Percentiles rank a stretch among this genome's conserved stretches.
Evolutionary conservation across 2,888 invertebrate species (phyloP).

Genomic region (Sinohyriopsis cumingii): DNA sequence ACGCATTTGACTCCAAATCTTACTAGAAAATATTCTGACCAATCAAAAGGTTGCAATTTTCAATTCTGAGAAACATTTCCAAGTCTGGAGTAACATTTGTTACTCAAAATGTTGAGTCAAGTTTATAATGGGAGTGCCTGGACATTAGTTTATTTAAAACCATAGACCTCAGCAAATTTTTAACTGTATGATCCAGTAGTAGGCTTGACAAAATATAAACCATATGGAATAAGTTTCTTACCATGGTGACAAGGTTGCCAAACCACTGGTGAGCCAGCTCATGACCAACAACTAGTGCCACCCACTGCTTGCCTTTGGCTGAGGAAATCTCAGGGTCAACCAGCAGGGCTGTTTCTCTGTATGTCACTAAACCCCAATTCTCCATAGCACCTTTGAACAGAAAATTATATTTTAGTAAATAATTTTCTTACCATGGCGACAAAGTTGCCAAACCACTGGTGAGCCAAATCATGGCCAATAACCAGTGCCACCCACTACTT

Average conservation of each 20-base stretch:
- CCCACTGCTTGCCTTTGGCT: slow-evolving; percentile 74
- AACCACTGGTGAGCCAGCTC: slow-evolving; percentile 99
- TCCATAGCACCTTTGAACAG: slow-evolving; percentile 88
- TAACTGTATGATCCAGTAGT: no score
- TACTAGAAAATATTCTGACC: no score
- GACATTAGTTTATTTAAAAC: no score
- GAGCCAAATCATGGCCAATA: slow-evolving; percentile 89
- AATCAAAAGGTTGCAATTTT: no score
- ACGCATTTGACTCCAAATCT: no score
- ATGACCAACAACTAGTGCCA: slow-evolving; percentile 85
- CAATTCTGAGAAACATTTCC: no score
- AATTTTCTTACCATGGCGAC: slow-evolving; percentile 85
- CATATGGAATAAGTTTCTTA: slow-evolving; percentile 33
- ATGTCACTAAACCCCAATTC: slow-evolving; percentile 97
- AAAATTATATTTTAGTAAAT: not conserved
- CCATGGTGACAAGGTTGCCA: slow-evolving; percentile 97
- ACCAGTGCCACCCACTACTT: slow-evolving; percentile 80
- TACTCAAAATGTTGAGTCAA: no score
- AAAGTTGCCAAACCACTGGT: slow-evolving; percentile 98
- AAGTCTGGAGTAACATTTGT: no score
- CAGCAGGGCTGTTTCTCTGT: slow-evolving; percentile 90
- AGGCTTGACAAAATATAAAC: no score
- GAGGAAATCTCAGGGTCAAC: slow-evolving; percentile 94
- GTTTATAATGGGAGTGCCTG: no score
- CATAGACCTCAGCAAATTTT: no score